Evolutionary conservation across 2,888 invertebrate genomes (phyloP), one percentile per base, ranked within the genome.

Genomic region (Xylocampa areola): DNA sequence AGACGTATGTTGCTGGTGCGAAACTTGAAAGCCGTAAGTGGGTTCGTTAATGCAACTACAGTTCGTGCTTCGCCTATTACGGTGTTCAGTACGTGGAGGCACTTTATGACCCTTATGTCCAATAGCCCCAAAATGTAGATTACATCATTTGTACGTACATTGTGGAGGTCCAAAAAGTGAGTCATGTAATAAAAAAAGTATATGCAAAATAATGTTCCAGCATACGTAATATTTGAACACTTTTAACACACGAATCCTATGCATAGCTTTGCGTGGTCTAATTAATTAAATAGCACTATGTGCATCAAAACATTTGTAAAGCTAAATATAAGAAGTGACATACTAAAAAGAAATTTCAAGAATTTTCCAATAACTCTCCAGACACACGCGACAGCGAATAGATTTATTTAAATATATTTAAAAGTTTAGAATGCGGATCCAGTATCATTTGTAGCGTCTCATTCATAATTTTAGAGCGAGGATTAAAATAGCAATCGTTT

Each of bases 41-140:
- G 82, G 82, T 80, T 86, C 81, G 58, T 69, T 60, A 67, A 67
- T 80, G 81, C 78, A 82, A 80, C 75, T 79, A 82, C 81, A 81
- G 79, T 79, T 90, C 90, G 87, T 91, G 90, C 81, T 82, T 84
- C 84, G 77, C 88, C 88, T 89, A 89, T 88, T 91, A 89, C 68
- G 88, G 90, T 78, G 74, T 27, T 80, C 79, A 73, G 73, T 80
- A 79, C 80, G 74, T 80, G 55, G 76, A 77, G 68, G 76, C 73
- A 71, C 75, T 85, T 86, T 85, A 84, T 81, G 85, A 85, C 80
- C 83, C 81, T 68, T 77, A 74, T 68, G 78, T 79, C 74, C 74
- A 79, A 82, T 73, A 79, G 78, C 77, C 47, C 79, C 75, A 79
- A 86, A 88, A 88, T 82, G 81, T 84, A 80, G 81, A 85, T 88